Base-by-base conservation (phyloP, 2,888 invertebrate species). In the Archaeoteleia sp. region DNA sequence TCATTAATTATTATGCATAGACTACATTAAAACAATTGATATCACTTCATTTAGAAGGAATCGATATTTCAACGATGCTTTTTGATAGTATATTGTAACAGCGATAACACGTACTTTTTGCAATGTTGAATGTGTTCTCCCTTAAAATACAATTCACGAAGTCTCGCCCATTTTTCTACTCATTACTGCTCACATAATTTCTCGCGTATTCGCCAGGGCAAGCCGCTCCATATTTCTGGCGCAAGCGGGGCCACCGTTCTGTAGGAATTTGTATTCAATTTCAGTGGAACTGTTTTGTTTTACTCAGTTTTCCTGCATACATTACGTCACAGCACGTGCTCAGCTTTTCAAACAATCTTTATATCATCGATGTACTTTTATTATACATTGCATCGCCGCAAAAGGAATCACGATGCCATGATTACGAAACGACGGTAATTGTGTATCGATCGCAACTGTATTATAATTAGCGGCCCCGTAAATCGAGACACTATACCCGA, bases 191-290 rank as follows among this genome's bases (percentile, higher is more conserved):
- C 54, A 68, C 73, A 77, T 76, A 74, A 76, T 75, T 76, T 75
- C 70, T 72, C 71, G 71, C 68, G 65, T 53, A 73, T 74, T 72
- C 71, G 63, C 60, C 30, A 13, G 54, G 39, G 61, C 53, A 62
- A 67, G 65, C 42, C 62, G 62, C 55, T 60, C 53, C 48, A 67
- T 74, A 74, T 71, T 74, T 74, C 67, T 70, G 45, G 58, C 61
- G 40, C 43, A 51, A 67, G 45, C 40, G 53, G 62, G 46, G 43
- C 35, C 37, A 4, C 29, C 9, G 45, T 34, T n/a, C n/a, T n/a
- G n/a, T n/a, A 53, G 66, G 74, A 78, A 79, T 79, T 79, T 79
- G 77, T 79, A 80, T 79, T 80, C 78, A 78, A 80, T 79, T 79
- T 79, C 74, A 67, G 74, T 73, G 62, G 42, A 55, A 73, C 73